phyloP scores from a whole-genome alignment of 2,888 invertebrate species.

The Drosophila rellima region DNA sequence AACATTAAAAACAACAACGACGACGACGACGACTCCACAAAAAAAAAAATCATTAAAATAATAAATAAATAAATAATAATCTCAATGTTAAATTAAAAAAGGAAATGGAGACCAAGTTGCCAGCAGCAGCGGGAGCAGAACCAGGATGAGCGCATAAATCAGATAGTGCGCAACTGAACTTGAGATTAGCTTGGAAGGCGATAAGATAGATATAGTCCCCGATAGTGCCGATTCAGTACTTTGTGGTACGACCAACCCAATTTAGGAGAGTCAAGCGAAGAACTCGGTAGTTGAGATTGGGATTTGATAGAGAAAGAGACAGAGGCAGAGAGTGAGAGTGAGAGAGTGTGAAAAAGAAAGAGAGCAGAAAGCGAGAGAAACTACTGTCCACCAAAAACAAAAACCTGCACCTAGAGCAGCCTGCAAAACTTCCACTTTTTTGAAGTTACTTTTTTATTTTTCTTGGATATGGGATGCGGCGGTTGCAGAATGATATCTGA shows the following conservation, averaged over 20 bases:
- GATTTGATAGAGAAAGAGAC: not conserved
- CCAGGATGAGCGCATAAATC: conserved; percentile 68
- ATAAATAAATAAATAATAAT: not conserved
- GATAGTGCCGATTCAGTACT: conserved; percentile 3
- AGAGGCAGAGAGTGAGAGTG: not conserved
- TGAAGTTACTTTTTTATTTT: not conserved
- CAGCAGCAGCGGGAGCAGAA: conserved; percentile 2
- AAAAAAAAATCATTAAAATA: not conserved
- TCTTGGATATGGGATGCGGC: not conserved
- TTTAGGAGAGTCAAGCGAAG: not conserved
- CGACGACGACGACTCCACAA: conserved; percentile 31
- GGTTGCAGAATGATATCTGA: conserved; percentile 1
- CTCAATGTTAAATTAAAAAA: not conserved
- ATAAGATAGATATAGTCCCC: conserved; percentile 41
- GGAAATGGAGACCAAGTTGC: not conserved
- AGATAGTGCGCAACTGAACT: conserved; percentile 30
- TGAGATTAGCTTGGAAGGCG: conserved; percentile 50
- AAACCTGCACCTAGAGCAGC: conserved; percentile 3
- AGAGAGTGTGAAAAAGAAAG: conserved; percentile 3
- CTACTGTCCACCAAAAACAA: conserved; percentile 23
- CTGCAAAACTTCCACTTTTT: not conserved
- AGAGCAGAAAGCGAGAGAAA: conserved; percentile 7
- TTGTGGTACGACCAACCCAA: conserved; percentile 4
- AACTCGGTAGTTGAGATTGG: not conserved
- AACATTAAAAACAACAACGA: conserved; percentile 19